A percentile compares a stretch with the other conserved stretches of the same genome.
phyloP scores from a whole-genome alignment of 2,797 vertebrate genomes.

The Cottoperca gobio region DNA sequence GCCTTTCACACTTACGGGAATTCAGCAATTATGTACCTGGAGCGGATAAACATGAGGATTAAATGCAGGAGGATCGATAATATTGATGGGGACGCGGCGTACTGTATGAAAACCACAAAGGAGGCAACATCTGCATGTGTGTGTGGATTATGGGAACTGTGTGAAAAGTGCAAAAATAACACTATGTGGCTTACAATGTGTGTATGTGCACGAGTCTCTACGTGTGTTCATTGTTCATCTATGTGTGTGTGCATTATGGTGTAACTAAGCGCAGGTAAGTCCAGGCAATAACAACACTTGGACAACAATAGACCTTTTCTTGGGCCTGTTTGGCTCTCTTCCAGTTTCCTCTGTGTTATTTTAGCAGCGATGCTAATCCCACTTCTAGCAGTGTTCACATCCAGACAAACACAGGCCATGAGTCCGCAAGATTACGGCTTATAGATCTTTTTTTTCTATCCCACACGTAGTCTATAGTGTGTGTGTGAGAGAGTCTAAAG shows the following conservation, averaged over 20 bases:
- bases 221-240: constrained; percentile 35
- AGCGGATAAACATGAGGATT: constrained; percentile 66
- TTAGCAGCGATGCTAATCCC: constrained; percentile 79
- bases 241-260: constrained; percentile 58
- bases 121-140: constrained; percentile 33
- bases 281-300: constrained; percentile 72
- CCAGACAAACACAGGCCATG: constrained; percentile 47
- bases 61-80: constrained; percentile 59
- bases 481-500: constrained; percentile 7
- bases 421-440: constrained; percentile 63
- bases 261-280: constrained; percentile 76
- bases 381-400: constrained; percentile 46
- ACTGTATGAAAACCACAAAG: constrained; percentile 9
- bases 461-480: constrained; percentile 20
- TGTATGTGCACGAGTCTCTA: constrained; percentile 32
- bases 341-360: constrained; percentile 73
- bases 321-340: constrained; percentile 54
- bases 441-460: constrained; percentile 23
- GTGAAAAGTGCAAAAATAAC: constrained; percentile 28
- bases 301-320: constrained; percentile 81
- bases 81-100: constrained; percentile 49
- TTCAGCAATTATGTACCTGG: constrained; percentile 43
- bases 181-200: not conserved
- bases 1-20: constrained; percentile 28
- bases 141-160: constrained; percentile 43